These are phyloP conservation scores for Tympanuchus pallidicinctus DNA, from an alignment of 2,113 vertebrate species.

Conservation along the genomic window DNA sequence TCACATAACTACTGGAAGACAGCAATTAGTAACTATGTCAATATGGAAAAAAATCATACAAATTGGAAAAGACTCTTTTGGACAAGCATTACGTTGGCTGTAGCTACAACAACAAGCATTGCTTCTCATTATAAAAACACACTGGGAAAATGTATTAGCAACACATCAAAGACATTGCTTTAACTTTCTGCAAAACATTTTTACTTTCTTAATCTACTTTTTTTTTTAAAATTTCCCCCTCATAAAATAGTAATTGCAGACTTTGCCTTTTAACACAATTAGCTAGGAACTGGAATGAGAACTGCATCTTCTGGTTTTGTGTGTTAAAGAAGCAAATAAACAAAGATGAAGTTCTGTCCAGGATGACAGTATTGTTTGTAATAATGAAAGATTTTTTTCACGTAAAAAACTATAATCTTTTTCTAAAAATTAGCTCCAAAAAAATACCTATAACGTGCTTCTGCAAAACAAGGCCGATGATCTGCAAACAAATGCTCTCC, in stretches of 20 bases:
- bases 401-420: not conserved
- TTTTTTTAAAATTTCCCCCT: not conserved
- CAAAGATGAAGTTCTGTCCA: not conserved
- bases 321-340: not conserved
- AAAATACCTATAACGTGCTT: conserved; percentile 95
- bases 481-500: conserved; percentile 94
- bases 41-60: not conserved
- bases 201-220: not conserved
- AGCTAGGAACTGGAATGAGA: not conserved
- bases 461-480: conserved; percentile 95
- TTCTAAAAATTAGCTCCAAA: not conserved
- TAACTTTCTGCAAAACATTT: not conserved
- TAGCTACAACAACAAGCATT: not conserved
- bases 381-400: not conserved
- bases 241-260: not conserved
- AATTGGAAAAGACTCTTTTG: not conserved
- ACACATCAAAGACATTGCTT: not conserved
- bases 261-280: not conserved
- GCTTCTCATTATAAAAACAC: not conserved
- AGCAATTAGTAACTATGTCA: not conserved
- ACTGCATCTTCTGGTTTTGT: not conserved
- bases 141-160: not conserved
- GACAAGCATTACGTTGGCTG: not conserved
- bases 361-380: not conserved
- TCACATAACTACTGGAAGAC: not conserved